A percentile compares a stretch with the other conserved stretches of the same genome.
These are phyloP conservation scores for Pyrochroa serraticornis DNA, from an alignment of 2,888 invertebrate species.

Conservation along the genomic window DNA sequence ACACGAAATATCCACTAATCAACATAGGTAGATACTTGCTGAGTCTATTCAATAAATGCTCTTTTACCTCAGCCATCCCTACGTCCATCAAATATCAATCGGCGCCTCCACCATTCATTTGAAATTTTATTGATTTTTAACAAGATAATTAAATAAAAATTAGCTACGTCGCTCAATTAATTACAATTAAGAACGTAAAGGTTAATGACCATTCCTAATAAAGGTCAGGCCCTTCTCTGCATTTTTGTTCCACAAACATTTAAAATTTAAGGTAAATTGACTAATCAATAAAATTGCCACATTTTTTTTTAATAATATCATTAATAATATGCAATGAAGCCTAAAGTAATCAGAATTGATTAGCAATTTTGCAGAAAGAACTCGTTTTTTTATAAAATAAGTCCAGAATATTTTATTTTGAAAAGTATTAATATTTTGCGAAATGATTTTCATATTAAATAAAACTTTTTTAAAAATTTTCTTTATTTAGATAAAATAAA, in stretches of 20 bases:
- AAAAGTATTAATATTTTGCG: too few relatives aligned
- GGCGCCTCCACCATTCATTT: slow-evolving; percentile 20
- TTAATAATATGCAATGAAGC: neutral
- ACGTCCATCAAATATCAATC: slow-evolving; percentile 3
- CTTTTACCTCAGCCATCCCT: slow-evolving; percentile 17
- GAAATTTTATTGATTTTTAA: slow-evolving; percentile 7
- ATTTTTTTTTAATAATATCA: neutral
- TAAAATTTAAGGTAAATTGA: slow-evolving; percentile 4
- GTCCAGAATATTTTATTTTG: too few relatives aligned
- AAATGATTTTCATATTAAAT: neutral
- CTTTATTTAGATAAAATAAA: too few relatives aligned
- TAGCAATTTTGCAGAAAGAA: too few relatives aligned
- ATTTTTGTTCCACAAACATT: slow-evolving; percentile 20
- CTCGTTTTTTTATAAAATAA: too few relatives aligned
- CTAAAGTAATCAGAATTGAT: neutral
- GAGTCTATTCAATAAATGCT: slow-evolving; percentile 19
- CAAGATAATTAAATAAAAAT: slow-evolving; percentile 25
- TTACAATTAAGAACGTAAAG: slow-evolving; percentile 25
- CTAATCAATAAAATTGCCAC: too few relatives aligned
- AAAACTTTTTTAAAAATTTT: neutral
- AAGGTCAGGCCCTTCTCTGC: slow-evolving; percentile 25
- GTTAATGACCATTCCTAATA: slow-evolving; percentile 23
- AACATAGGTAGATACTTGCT: slow-evolving; percentile 22
- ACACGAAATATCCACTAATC: slow-evolving; percentile 26
- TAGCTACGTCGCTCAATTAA: slow-evolving; percentile 15